Evolutionary conservation across 2,797 vertebrate species (phyloP), one percentile per base, ranked within the genome.

Genomic region (Protonibea diacanthus): DNA sequence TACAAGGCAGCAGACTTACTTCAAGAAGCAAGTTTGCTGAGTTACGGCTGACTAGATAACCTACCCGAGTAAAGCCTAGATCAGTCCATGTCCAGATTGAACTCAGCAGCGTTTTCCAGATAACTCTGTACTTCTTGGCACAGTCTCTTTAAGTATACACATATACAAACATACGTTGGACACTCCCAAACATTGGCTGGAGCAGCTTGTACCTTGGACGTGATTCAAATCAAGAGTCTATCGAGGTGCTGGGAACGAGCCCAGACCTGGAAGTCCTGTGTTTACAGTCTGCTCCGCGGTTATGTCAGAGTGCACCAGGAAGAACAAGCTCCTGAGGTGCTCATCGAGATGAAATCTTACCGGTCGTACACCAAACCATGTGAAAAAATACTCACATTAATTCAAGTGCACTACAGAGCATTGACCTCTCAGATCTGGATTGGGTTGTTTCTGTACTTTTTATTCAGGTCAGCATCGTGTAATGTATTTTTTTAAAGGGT

Each of bases 211-310:
- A 71, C 88, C 68, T 81, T 89, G 88, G 92, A 84, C 4, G 9
- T 2, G 76, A 44, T 73, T 89, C 88, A 88, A 90, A 58, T 74
- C 65, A 13, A 66, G 76, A 77, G 57, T 71, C 52, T 49, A 71
- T 82, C 74, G 75, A 73, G 63, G 75, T 76, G 62, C 82, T 4
- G 51, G 85, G 83, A 89, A 84, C 80, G 44, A 74, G 71, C 58
- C 66, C 80, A 87, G 83, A 87, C 90, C 88, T 91, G 90, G 90
- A 92, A 89, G 90, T 92, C 91, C 89, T 91, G 89, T 92, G 92
- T 93, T 93, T 92, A 91, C 74, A 78, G 62, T 87, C 80, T 76
- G 71, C 71, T 65, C 49, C 3, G n/a, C n/a, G 74, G 79, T 83
- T 70, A 57, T 76, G 85, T 86, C 79, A 76, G 64, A 81, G 83